These are phyloP conservation scores for Lepidothrix coronata DNA, from an alignment of 2,113 vertebrate species.

Conservation along the genomic window DNA sequence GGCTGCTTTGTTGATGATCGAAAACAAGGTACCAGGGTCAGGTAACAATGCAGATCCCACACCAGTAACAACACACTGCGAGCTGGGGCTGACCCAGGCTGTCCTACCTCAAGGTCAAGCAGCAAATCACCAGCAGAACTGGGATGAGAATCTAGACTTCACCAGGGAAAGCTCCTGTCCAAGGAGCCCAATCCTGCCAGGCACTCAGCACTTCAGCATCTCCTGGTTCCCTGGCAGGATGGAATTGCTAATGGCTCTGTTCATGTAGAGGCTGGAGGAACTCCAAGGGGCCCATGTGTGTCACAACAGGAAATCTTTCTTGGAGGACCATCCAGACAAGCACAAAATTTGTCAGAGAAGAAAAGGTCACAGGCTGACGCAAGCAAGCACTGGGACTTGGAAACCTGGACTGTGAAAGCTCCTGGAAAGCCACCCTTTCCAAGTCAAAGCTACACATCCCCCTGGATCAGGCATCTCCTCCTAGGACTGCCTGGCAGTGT, in stretches of 20 bases:
- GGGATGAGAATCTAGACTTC: neutral
- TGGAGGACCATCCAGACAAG: slow-evolving; percentile 13
- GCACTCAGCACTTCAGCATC: neutral
- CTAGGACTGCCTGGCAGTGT: neutral
- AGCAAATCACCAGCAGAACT: neutral
- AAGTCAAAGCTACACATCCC: neutral
- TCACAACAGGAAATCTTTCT: slow-evolving; percentile 1
- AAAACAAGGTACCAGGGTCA: slow-evolving; percentile 26
- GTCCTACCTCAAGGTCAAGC: slow-evolving; percentile 47
- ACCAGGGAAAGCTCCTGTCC: neutral
- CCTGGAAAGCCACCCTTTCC: neutral
- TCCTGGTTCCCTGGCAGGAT: neutral
- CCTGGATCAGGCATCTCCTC: neutral
- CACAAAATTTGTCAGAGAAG: neutral
- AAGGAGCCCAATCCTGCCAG: neutral
- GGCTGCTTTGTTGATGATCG: neutral
- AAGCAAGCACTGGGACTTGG: neutral
- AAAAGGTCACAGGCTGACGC: neutral
- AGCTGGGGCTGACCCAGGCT: neutral
- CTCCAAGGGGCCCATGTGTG: neutral
- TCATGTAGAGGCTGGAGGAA: neutral
- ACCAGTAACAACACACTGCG: neutral
- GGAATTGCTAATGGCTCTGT: neutral
- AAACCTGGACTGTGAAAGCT: neutral
- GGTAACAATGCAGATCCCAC: neutral